Evolutionary conservation across 2,797 vertebrate species (phyloP), one percentile per base, ranked within the genome.

Genomic region (Hephaestus fuliginosus): DNA sequence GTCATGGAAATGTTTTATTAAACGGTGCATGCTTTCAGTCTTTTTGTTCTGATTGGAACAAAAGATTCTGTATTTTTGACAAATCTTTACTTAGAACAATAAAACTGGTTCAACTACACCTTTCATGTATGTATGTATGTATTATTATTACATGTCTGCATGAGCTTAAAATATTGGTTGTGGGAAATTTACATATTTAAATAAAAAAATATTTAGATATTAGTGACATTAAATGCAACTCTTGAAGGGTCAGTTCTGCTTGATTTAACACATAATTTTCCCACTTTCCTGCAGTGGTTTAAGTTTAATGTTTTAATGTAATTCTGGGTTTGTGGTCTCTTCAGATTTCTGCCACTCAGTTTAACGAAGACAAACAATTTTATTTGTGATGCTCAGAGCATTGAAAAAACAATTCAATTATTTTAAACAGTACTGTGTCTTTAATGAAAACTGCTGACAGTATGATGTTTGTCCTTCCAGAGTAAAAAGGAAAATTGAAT

Each of bases 21-120:
- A 95, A 94, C 85, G 60, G 74, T 95, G 94, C 93, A 94, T 92
- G 92, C 88, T 83, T 89, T 91, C 82, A 75, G 76, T 89, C 81
- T 84, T 88, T 89, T 78, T 90, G 91, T 92, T 92, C 85, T 89
- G 73, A 52, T 82, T 80, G 43, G 86, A 92, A 89, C 86, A 90
- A 93, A 91, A 13, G 52, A 87, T 91, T 81, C 85, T 90, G 93
- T 93, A 92, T 95, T 94, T 95, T 94, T 93, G 89, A 93, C 79
- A 90, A 87, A 91, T 82, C 84, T 90, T 90, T 89, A 91, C 78
- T 80, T 88, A 67, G 53, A 88, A 92, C 85, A 95, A 93, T 93
- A 94, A 93, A 94, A 82, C 85, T 0, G 62, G 82, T 92, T 89
- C 89, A 79, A 62, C 74, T 81, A 81, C 87, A 51, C 15, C 20